Percentiles rank a stretch among this genome's conserved stretches.
Evolutionary conservation across 2,888 invertebrate species (phyloP).

Genomic region (Meliscaeva auricollis): DNA sequence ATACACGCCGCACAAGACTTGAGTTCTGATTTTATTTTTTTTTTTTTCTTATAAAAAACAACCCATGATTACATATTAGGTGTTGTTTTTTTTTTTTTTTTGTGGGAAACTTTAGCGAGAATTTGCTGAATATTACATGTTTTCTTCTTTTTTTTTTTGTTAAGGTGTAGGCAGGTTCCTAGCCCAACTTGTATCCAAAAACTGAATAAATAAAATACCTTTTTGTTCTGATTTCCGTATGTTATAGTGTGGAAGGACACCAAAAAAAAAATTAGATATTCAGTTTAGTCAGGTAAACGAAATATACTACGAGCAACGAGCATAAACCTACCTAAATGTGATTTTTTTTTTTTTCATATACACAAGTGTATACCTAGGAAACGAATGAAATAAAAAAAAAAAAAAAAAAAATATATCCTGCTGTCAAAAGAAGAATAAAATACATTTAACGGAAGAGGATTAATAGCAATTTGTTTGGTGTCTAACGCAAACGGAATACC

Average conservation of each 20-base stretch:
- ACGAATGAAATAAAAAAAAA: not conserved
- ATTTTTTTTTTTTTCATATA: not conserved
- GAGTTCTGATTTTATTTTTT: conserved; percentile 28
- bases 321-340: no score
- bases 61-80: conserved; percentile 9
- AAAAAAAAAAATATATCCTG: not conserved
- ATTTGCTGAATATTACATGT: conserved; percentile 22
- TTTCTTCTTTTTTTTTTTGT: conserved; percentile 5
- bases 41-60: not conserved
- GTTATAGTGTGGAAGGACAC: not conserved
- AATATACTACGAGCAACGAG: no score
- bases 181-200: conserved; percentile 3
- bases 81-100: not conserved
- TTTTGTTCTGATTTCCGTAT: conserved; percentile 4
- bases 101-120: not conserved
- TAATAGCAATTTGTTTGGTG: conserved; percentile 44
- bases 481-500: conserved; percentile 39
- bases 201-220: conserved; percentile 37
- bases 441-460: conserved; percentile 46
- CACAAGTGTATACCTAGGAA: not conserved
- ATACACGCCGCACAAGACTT: not conserved
- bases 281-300: conserved; percentile 19
- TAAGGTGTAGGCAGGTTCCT: not conserved
- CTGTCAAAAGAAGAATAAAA: conserved; percentile 42
- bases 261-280: not conserved